Conservation (phyloP, 2,113 vertebrate genomes). For the Solea senegalensis region DNA sequence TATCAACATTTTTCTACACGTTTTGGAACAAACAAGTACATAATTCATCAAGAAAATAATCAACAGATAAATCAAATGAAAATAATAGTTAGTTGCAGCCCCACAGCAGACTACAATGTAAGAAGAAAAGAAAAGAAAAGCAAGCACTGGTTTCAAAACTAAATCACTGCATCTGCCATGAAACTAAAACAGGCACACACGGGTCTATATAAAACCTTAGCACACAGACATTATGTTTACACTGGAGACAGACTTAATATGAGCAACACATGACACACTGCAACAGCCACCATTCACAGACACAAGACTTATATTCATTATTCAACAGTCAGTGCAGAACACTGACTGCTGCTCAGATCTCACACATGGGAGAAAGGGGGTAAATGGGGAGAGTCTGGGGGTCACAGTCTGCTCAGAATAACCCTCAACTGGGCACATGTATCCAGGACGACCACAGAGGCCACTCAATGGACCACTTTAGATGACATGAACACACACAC, state of each 20-base stretch:
- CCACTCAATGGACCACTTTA: conserved; percentile 40
- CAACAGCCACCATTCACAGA: conserved; percentile 64
- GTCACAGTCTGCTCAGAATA: conserved; percentile 56
- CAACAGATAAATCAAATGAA: too few relatives aligned
- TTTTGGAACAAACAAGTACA: too few relatives aligned
- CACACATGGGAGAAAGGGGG: conserved; percentile 19
- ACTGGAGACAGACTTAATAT: conserved; percentile 60
- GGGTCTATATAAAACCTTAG: conserved; percentile 32
- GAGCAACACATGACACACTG: conserved; percentile 66
- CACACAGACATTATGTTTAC: conserved; percentile 50
- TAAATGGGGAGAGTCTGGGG: background rate
- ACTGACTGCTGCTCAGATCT: conserved; percentile 28
- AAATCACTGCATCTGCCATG: conserved; percentile 17
- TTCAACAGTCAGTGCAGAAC: conserved; percentile 56
- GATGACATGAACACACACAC: conserved; percentile 29
- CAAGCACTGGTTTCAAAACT: background rate
- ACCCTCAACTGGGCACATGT: conserved; percentile 44
- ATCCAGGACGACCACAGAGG: conserved; percentile 53
- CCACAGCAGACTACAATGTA: too few relatives aligned
- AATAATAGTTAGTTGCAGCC: too few relatives aligned
- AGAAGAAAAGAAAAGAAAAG: background rate
- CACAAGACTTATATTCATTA: conserved; percentile 59
- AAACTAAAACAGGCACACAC: background rate
- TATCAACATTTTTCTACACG: too few relatives aligned
- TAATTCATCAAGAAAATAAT: too few relatives aligned